These are phyloP conservation scores for Tragelaphus strepsiceros DNA, from an alignment of 2,113 vertebrate species.

Conservation along the genomic window DNA sequence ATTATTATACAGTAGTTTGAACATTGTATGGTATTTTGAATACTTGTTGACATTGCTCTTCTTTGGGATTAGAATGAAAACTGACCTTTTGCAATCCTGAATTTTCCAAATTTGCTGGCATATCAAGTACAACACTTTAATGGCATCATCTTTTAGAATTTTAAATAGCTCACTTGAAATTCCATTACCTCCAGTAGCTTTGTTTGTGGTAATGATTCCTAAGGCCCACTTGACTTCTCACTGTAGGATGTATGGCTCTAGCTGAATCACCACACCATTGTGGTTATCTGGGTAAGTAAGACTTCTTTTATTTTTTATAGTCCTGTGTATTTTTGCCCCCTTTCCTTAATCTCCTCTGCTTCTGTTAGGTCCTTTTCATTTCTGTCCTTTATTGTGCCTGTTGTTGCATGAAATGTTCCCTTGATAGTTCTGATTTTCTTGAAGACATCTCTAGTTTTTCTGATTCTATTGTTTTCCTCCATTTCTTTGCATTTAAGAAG, in stretches of 20 bases:
- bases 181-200: background rate
- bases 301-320: background rate
- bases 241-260: background rate
- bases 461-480: background rate
- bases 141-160: background rate
- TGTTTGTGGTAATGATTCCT: background rate
- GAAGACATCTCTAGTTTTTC: background rate
- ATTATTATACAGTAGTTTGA: background rate
- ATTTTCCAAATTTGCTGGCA: background rate
- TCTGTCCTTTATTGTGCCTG: background rate
- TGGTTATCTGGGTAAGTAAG: background rate
- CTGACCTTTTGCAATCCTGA: background rate
- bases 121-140: background rate
- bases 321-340: background rate
- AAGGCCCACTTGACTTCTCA: background rate
- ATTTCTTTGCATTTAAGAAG: background rate
- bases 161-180: background rate
- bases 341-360: background rate
- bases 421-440: background rate
- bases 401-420: background rate
- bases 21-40: background rate
- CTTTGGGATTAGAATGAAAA: background rate
- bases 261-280: background rate
- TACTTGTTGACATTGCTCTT: background rate
- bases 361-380: background rate